Conservation (phyloP, 2,797 vertebrate genomes). For the Scarus forsteni region DNA sequence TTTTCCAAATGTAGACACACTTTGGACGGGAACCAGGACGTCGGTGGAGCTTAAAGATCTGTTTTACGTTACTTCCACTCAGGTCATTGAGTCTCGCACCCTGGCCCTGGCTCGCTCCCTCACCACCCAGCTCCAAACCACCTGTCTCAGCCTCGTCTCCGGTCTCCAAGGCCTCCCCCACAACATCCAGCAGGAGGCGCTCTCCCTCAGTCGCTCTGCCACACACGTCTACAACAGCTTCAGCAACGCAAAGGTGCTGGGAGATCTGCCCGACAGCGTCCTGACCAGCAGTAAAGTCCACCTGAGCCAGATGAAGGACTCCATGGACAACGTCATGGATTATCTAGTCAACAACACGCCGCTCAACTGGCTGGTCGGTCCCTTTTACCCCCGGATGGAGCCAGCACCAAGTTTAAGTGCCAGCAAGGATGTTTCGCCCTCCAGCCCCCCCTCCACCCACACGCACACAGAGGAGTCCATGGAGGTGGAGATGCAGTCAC, state of each 20-base stretch:
- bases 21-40: neutral
- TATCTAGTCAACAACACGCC: conserved; percentile 97
- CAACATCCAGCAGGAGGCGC: conserved; percentile 89
- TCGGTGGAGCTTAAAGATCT: neutral
- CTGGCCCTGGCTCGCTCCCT: conserved; percentile 87
- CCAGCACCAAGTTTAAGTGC: neutral
- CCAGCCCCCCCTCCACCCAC: neutral
- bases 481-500: conserved; percentile 61
- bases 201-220: conserved; percentile 83
- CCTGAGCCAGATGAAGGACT: conserved; percentile 89
- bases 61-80: neutral
- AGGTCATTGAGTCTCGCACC: conserved; percentile 92
- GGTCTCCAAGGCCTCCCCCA: conserved; percentile 90
- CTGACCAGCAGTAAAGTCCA: conserved; percentile 86
- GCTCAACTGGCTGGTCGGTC: conserved; percentile 98
- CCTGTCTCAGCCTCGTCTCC: conserved; percentile 87
- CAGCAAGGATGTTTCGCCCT: neutral
- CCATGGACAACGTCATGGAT: conserved; percentile 93
- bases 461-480: conserved; percentile 18
- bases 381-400: conserved; percentile 89
- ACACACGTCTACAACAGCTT: conserved; percentile 86
- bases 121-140: conserved; percentile 93
- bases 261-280: conserved; percentile 87
- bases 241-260: conserved; percentile 78
- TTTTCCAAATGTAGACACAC: no score